Base-by-base conservation (phyloP, 2,797 vertebrate genomes). In the Anisognathus igniventris region DNA sequence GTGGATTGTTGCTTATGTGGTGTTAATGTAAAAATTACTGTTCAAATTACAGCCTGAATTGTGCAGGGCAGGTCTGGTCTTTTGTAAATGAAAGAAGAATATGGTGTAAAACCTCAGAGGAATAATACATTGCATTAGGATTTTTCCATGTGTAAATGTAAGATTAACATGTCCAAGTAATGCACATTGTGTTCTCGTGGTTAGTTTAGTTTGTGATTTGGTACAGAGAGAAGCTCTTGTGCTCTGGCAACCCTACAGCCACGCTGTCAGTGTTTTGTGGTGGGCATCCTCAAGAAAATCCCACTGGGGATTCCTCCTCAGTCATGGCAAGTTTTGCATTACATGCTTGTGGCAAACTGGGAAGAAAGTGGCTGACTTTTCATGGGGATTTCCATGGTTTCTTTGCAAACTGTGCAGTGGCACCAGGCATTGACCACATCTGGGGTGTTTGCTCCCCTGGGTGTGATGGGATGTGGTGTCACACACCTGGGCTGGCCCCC, bases 401-500 rank as follows among this genome's bases (percentile, higher is more conserved):
- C 50, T 51, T 78, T 62, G 47, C 17, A 17, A 28, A 12, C 23
- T 24, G 17, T 57, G 31, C 22, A 3, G 14, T 56, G 58, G 39
- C 65, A 64, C 14, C 23, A 53, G 48, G 37, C 25, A 14, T 3
- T 61, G 56, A 11, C 19, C 3, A 0, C 8, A 57, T 42, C 31
- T 56, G 51, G 74, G 48, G 22, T 45, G 31, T 24, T 53, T 28
- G 14, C 24, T 39, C 4, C 44, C 48, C 28, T 44, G 40, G 27
- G 40, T 3, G 12, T 1, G 7, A 35, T 2, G 0, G 2, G 47
- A 28, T 0, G 0, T 2, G 0, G 11, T 0, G 1, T 33, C 2
- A 24, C 45, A 30, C 9, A 0, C 60, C 16, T 8, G 51, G 66
- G 70, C 62, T 62, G 70, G 15, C 20, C 30, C 23, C 3, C 16